Percentiles rank a stretch among this genome's conserved stretches.
phyloP scores from a whole-genome alignment of 2,888 invertebrate genomes.

The Metallyticus violacea region DNA sequence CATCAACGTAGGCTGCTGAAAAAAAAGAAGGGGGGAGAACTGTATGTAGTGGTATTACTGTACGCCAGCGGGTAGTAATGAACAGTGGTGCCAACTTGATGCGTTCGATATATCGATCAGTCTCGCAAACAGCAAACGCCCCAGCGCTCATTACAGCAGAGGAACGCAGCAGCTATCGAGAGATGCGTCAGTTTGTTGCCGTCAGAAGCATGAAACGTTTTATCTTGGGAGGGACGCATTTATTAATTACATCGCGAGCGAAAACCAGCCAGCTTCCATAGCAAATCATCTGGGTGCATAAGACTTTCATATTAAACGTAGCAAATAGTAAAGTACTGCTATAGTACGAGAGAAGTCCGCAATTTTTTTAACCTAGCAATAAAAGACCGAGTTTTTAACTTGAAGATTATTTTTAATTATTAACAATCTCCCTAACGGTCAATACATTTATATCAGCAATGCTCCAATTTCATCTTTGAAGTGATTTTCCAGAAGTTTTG shows the following conservation, averaged over 20 bases:
- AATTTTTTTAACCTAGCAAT: too few species aligned
- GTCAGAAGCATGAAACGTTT: background rate
- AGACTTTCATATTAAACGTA: too few species aligned
- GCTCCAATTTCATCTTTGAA: too few species aligned
- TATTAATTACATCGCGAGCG: background rate
- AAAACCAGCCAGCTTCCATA: background rate
- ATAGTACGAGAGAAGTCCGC: too few species aligned
- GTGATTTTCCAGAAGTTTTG: too few species aligned
- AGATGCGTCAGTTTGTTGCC: background rate
- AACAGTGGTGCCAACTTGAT: background rate
- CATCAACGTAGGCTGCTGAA: too few species aligned
- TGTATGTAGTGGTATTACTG: background rate
- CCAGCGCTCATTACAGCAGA: background rate
- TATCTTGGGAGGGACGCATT: background rate
- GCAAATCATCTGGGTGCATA: background rate
- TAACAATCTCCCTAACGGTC: too few species aligned
- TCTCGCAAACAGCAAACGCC: background rate
- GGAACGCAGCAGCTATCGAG: background rate
- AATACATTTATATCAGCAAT: too few species aligned
- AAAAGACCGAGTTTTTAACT: too few species aligned
- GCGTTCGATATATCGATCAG: background rate
- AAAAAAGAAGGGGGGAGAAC: too few species aligned
- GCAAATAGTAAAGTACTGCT: too few species aligned
- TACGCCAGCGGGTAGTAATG: background rate
- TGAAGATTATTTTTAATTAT: too few species aligned